Conservation (phyloP, 2,797 vertebrate species). For the Hypotaenidia okinawae region DNA sequence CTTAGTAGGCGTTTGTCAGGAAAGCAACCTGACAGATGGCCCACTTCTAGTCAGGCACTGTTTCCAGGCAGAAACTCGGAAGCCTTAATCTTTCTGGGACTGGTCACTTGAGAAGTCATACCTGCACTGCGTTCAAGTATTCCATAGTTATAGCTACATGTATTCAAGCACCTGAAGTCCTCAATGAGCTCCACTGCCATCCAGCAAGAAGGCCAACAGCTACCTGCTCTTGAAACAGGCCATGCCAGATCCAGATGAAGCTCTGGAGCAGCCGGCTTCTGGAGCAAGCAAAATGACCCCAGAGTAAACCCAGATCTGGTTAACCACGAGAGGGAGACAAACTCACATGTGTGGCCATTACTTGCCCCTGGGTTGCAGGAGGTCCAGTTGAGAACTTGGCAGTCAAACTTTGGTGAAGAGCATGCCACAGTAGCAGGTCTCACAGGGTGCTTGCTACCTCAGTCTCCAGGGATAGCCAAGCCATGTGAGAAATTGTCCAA, state of each 20-base stretch:
- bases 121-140: background rate
- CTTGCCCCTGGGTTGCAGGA: background rate
- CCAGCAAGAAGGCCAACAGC: background rate
- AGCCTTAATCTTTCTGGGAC: background rate
- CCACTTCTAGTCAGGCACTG: background rate
- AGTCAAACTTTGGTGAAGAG: background rate
- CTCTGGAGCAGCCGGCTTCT: background rate
- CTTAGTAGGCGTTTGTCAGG: background rate
- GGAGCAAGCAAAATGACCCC: background rate
- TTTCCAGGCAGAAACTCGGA: background rate
- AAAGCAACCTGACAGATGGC: background rate
- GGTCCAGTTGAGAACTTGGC: background rate
- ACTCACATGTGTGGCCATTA: background rate
- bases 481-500: background rate
- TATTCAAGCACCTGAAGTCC: background rate
- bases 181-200: background rate
- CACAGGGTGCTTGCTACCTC: background rate
- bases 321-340: conserved; percentile 37
- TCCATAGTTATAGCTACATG: background rate
- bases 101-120: background rate
- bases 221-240: background rate
- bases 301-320: background rate
- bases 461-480: background rate
- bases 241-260: background rate
- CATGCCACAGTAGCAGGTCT: background rate